Percentiles rank a stretch among this genome's conserved stretches.
These are phyloP conservation scores for Fragum fragum DNA, from an alignment of 2,888 invertebrate species.

Conservation along the genomic window DNA sequence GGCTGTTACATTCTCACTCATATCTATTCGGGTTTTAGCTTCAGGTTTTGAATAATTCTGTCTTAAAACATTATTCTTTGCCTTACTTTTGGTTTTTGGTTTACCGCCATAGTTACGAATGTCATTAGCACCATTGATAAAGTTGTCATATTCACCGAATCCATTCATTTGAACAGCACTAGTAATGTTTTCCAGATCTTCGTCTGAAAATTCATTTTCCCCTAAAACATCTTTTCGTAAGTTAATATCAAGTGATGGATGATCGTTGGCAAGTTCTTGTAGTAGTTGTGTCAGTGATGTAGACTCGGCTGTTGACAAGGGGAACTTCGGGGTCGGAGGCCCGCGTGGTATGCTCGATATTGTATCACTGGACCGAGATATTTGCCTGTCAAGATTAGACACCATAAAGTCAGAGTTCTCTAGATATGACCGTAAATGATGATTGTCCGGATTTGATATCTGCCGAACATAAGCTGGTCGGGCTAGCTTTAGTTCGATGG, in stretches of 20 bases:
- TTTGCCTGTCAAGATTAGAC: slow-evolving; percentile 71
- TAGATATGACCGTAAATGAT: slow-evolving; percentile 66
- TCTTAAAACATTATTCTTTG: background rate
- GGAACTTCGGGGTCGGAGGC: slow-evolving; percentile 81
- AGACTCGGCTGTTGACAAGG: slow-evolving; percentile 73
- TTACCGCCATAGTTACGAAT: slow-evolving; percentile 27
- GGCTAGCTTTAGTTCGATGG: slow-evolving; percentile 80
- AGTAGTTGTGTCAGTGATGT: slow-evolving; percentile 80
- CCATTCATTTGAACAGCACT: slow-evolving; percentile 37
- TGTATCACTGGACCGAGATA: slow-evolving; percentile 81
- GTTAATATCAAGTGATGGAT: slow-evolving; percentile 63
- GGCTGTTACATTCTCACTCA: slow-evolving; percentile 34
- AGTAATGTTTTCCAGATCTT: slow-evolving; percentile 48
- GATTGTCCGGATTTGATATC: slow-evolving; percentile 72
- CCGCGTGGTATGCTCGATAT: slow-evolving; percentile 78
- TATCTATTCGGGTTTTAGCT: slow-evolving; percentile 8
- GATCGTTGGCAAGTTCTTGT: slow-evolving; percentile 75
- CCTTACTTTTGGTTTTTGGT: slow-evolving; percentile 25
- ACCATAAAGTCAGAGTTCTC: slow-evolving; percentile 67
- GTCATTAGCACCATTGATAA: slow-evolving; percentile 54
- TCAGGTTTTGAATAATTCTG: slow-evolving; percentile 19
- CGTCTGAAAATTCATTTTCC: slow-evolving; percentile 58
- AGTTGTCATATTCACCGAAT: slow-evolving; percentile 50
- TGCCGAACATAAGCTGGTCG: slow-evolving; percentile 77
- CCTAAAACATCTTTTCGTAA: slow-evolving; percentile 54